phyloP scores from a whole-genome alignment of 1,140 invertebrate species.

The Thrips palmi region DNA sequence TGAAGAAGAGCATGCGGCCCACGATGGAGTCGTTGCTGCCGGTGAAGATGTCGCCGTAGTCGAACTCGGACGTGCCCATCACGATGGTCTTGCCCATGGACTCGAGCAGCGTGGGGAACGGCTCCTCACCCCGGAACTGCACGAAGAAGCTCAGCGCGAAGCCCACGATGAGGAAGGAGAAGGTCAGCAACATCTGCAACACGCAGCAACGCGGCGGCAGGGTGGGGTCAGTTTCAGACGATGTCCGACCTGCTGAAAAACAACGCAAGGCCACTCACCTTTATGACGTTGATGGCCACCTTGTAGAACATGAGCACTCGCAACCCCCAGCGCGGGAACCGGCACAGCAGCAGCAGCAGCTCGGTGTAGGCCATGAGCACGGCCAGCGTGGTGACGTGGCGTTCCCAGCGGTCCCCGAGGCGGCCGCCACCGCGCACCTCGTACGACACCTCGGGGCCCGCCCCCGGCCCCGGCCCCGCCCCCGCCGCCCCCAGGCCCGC shows the following conservation, averaged over 20 bases:
- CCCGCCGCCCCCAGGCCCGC: conserved; percentile 6
- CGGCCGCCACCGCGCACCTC: no score
- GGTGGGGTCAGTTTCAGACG: neutral
- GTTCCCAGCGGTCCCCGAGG: conserved; percentile 21
- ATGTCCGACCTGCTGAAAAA: neutral
- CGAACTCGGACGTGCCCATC: conserved; percentile 40
- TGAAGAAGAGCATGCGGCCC: conserved; percentile 17
- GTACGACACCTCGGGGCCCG: no score
- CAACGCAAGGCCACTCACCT: conserved; percentile 17
- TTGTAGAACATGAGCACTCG: conserved; percentile 31
- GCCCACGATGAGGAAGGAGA: conserved; percentile 31
- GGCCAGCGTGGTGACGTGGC: conserved; percentile 28
- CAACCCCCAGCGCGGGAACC: conserved; percentile 28
- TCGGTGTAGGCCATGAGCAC: conserved; percentile 31
- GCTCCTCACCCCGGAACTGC: conserved; percentile 23
- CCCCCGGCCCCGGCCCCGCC: conserved; percentile 7
- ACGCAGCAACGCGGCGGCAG: neutral
- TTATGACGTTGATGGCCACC: conserved; percentile 28
- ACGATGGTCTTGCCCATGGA: conserved; percentile 30
- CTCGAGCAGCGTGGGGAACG: conserved; percentile 25
- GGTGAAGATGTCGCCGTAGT: conserved; percentile 26
- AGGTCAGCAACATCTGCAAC: conserved; percentile 25
- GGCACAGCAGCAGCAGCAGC: conserved; percentile 30
- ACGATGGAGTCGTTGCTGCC: conserved; percentile 13
- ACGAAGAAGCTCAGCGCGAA: conserved; percentile 34